Conservation (phyloP, 2,888 invertebrate genomes). For the Melanostoma mellinum region DNA sequence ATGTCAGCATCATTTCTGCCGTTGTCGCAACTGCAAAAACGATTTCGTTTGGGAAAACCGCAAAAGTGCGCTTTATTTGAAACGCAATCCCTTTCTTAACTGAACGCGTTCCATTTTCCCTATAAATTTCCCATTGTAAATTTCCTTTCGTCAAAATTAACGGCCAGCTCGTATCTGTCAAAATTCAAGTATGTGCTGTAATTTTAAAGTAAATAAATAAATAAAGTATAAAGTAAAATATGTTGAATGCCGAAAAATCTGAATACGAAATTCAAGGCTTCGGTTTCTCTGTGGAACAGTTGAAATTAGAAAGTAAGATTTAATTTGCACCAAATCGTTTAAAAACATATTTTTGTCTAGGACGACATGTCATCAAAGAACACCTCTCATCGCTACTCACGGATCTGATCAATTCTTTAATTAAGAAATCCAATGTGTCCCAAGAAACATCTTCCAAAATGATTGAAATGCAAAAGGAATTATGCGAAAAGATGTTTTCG, state of each 20-base stretch:
- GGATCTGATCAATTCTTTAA: conserved; percentile 49
- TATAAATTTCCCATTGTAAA: too few species aligned
- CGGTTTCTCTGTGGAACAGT: conserved; percentile 75
- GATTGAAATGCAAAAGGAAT: conserved; percentile 70
- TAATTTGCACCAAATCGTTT: background rate
- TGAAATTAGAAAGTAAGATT: conserved; percentile 75
- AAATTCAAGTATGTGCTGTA: conserved; percentile 40
- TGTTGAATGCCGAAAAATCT: conserved; percentile 65
- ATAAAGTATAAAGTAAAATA: conserved; percentile 41
- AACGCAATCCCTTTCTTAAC: background rate
- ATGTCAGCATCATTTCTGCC: too few species aligned
- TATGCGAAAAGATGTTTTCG: conserved; percentile 74
- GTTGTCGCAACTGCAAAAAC: too few species aligned
- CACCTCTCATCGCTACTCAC: conserved; percentile 46
- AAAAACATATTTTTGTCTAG: background rate
- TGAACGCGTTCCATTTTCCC: conserved; percentile 19
- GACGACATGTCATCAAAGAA: conserved; percentile 54
- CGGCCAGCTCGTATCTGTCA: conserved; percentile 13
- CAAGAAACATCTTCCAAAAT: conserved; percentile 73
- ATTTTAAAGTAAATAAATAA: conserved; percentile 7
- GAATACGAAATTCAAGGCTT: conserved; percentile 77
- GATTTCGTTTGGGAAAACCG: too few species aligned
- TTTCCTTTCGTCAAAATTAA: conserved; percentile 15
- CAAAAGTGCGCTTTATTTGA: too few species aligned
- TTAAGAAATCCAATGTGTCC: conserved; percentile 67